Evolutionary conservation across 2,888 invertebrate species (phyloP).

Genomic region (Hirtodrosophila histrioides): DNA sequence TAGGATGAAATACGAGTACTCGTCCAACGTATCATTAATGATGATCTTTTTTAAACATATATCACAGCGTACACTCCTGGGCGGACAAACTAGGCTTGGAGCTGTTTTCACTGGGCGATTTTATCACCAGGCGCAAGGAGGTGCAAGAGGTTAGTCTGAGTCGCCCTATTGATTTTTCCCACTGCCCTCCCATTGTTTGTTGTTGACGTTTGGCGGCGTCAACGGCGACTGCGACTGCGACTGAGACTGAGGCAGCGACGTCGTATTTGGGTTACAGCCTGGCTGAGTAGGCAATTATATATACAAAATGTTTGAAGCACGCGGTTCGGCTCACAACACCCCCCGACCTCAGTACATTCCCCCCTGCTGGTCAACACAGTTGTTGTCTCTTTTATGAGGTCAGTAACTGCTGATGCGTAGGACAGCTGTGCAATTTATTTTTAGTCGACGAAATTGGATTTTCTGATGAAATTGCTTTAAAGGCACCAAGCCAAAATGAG

Average conservation of each 20-base stretch:
- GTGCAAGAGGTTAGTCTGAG: conserved; percentile 90
- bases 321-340: conserved; percentile 14
- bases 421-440: conserved; percentile 60
- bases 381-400: conserved; percentile 58
- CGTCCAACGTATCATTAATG: conserved; percentile 35
- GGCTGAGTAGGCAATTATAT: conserved; percentile 60
- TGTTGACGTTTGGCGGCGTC: conserved; percentile 62
- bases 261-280: conserved; percentile 71
- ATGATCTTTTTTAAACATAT: conserved; percentile 18
- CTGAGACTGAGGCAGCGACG: conserved; percentile 46
- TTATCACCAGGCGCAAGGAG: conserved; percentile 91
- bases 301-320: conserved; percentile 44
- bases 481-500: conserved; percentile 24
- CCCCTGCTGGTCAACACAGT: conserved; percentile 21
- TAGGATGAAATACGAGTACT: neutral
- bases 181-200: conserved; percentile 37
- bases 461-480: conserved; percentile 43
- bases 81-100: conserved; percentile 92
- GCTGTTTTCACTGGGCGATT: conserved; percentile 91
- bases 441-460: conserved; percentile 63
- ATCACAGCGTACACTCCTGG: conserved; percentile 90
- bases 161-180: conserved; percentile 81
- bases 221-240: conserved; percentile 1
- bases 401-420: conserved; percentile 50
- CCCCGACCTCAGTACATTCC: neutral